Base-by-base conservation (phyloP, 1,140 invertebrate species). In the Cyphomyrmex costatus region DNA sequence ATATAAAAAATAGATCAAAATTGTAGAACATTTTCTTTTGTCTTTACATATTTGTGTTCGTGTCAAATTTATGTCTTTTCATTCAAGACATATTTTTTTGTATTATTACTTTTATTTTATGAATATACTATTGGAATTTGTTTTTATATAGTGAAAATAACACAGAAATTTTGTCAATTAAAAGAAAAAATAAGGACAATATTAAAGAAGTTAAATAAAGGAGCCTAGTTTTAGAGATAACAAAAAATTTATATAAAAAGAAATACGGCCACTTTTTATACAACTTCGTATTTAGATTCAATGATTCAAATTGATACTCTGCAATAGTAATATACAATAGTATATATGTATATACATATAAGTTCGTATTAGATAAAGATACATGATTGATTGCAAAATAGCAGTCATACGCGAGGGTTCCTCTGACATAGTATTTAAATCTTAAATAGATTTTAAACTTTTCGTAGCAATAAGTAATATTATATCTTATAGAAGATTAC, bases 361-460 rank as follows among this genome's bases (percentile, higher is more conserved):
- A 51, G 4, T 21, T 46, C 10, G 1, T 46, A 33, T 66, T 21
- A 33, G 27, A 1, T 36, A 0, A 80, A 70, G 24, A 51, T 68
- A 36, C 51, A 14, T 42, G 10, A 33, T 33, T 24, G 46, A 33
- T 36, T 27, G 46, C 12, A 14, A 79, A 65, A 60, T 0, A 63
- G 19, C 61, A 24, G 6, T 80, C 49, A 19, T 68, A 66, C 24
- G 16, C 46, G 8, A 80, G 65, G 33, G 63, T 80, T 80, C 65
- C 65, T 80, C 16, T 56, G 61, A 42, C 2, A 46, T 73, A 60
- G 19, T 73, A 21, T 82, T 58, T 70, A 71, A 24, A 82, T 73
- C 14, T 82, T 82, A 58, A 82, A 60, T 8, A 6, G 2, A 33
- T 56, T 56, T 71, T 21, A 4, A 71, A 61, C n/a, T 30, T 74